A percentile compares a stretch with the other conserved stretches of the same genome.
These are phyloP conservation scores for Danaus plexippus DNA, from an alignment of 1,140 invertebrate species.

Conservation along the genomic window DNA sequence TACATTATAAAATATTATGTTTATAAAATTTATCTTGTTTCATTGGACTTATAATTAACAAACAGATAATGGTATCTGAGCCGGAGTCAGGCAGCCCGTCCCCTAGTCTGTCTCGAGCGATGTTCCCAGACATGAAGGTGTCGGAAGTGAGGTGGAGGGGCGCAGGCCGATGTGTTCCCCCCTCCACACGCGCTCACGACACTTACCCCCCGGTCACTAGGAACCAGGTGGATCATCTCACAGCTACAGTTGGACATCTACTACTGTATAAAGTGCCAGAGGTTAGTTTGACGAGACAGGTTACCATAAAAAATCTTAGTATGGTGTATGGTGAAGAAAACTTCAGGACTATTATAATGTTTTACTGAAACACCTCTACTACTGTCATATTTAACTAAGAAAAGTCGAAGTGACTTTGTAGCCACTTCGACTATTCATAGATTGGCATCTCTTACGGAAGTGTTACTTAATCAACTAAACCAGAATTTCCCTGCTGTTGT, in stretches of 20 bases:
- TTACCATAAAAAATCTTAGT: no score
- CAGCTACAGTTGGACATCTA: conserved; percentile 83
- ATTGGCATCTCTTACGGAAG: no score
- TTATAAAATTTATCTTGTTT: conserved; percentile 5
- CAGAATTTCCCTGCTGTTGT: no score
- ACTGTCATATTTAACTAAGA: no score
- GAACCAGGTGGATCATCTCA: conserved; percentile 88
- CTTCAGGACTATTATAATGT: no score
- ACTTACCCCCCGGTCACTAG: conserved; percentile 83
- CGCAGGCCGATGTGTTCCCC: conserved; percentile 75
- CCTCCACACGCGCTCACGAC: conserved; percentile 70
- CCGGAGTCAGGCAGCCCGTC: conserved; percentile 70
- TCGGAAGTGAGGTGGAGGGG: conserved; percentile 75
- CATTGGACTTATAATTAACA: no score
- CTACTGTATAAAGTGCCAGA: conserved; percentile 85
- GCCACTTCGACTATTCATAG: no score
- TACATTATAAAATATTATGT: no score
- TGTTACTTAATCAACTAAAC: no score
- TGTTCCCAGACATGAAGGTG: conserved; percentile 77
- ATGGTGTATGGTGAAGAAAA: no score
- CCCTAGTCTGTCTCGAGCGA: conserved; percentile 67
- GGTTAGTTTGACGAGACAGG: conserved; percentile 58
- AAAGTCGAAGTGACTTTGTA: no score
- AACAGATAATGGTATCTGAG: conserved; percentile 73
- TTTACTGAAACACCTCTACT: no score